Conservation (phyloP, 2,113 vertebrate species). For the Myrmophylax atrothorax region DNA sequence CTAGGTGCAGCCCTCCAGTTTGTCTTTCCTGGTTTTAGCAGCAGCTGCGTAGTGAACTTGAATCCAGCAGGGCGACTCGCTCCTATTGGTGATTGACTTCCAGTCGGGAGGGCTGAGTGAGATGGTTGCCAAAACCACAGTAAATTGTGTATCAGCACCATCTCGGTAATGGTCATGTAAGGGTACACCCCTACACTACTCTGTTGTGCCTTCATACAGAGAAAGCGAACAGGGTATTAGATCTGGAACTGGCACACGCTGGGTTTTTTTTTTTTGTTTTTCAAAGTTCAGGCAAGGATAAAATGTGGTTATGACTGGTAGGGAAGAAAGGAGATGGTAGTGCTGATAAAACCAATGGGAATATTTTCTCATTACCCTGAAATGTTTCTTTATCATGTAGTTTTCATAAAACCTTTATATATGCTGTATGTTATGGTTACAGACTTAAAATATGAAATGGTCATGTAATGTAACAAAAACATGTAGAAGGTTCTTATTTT, state of each 20-base stretch:
- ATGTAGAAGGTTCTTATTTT: neutral
- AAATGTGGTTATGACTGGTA: accelerated
- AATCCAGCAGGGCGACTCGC: neutral
- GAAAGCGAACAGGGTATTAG: accelerated
- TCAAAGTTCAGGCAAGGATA: neutral
- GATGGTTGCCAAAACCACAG: neutral
- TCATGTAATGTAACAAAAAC: accelerated
- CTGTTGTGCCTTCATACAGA: accelerated
- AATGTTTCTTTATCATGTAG: neutral
- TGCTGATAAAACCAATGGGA: neutral
- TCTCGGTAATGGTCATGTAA: neutral
- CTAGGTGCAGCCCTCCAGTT: neutral
- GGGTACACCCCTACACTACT: accelerated
- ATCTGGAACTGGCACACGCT: neutral
- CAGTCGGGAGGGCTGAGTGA: neutral
- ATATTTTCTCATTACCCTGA: neutral
- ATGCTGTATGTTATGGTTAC: neutral
- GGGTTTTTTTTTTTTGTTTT: neutral
- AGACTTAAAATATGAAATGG: neutral
- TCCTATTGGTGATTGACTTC: neutral
- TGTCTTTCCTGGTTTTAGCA: neutral
- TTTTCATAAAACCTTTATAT: neutral
- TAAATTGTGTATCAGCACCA: neutral
- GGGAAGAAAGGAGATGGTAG: neutral
- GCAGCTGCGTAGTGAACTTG: neutral